Percentiles rank a stretch among this genome's conserved stretches.
These are phyloP conservation scores for Capitulum mitella DNA, from an alignment of 2,888 invertebrate genomes.

Conservation along the genomic window DNA sequence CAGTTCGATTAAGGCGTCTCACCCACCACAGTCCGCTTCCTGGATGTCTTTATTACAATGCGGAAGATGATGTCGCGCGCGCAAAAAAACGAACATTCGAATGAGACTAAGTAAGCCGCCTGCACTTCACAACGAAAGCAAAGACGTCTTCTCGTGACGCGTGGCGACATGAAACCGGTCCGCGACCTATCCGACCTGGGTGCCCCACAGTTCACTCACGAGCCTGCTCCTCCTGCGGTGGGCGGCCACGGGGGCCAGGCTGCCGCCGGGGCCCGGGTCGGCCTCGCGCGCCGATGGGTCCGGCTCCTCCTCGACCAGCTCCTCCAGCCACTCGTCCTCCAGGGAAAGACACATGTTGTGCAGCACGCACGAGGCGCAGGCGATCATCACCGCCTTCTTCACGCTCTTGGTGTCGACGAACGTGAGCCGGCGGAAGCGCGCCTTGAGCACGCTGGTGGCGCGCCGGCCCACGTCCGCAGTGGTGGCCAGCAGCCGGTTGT, in stretches of 20 bases:
- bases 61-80: too few relatives aligned
- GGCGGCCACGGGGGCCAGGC: not conserved
- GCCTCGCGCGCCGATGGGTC: not conserved
- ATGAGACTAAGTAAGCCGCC: too few relatives aligned
- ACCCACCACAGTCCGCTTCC: too few relatives aligned
- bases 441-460: not conserved
- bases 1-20: too few relatives aligned
- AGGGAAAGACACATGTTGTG: conserved; percentile 14
- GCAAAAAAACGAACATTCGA: too few relatives aligned
- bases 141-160: too few relatives aligned
- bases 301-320: not conserved
- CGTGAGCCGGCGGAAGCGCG: not conserved
- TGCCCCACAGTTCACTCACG: not conserved
- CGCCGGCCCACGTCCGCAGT: not conserved
- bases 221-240: not conserved
- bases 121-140: too few relatives aligned
- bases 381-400: conserved; percentile 2
- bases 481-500: not conserved
- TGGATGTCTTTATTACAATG: too few relatives aligned
- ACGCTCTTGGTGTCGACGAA: conserved; percentile 18
- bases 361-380: not conserved
- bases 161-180: too few relatives aligned
- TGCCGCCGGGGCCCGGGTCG: not conserved
- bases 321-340: not conserved
- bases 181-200: not conserved